phyloP scores from a whole-genome alignment of 2,113 vertebrate genomes.

The Lutjanus erythropterus region DNA sequence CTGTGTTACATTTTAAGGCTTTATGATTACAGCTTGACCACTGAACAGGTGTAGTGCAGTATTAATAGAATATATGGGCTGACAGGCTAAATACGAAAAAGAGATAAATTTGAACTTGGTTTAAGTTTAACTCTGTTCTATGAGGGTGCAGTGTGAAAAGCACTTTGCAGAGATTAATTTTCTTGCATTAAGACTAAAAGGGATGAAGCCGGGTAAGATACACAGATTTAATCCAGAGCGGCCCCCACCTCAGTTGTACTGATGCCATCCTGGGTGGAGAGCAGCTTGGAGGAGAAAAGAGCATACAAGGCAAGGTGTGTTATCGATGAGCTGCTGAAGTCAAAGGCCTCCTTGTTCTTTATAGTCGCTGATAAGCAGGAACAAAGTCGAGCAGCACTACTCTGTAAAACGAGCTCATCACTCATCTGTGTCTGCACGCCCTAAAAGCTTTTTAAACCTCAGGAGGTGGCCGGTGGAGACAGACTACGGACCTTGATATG shows the following conservation, averaged over 20 bases:
- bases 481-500: slow-evolving; percentile 57
- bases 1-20: not conserved
- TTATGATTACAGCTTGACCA: not conserved
- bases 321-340: slow-evolving; percentile 77
- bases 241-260: slow-evolving; percentile 96
- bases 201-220: slow-evolving; percentile 2
- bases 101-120: not conserved
- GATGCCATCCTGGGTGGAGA: slow-evolving; percentile 96
- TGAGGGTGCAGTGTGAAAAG: slow-evolving; percentile 68
- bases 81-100: not conserved
- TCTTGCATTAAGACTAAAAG: slow-evolving; percentile 35
- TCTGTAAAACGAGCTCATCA: slow-evolving; percentile 71
- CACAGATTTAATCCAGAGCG: slow-evolving; percentile 61
- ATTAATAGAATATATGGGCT: not conserved
- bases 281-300: slow-evolving; percentile 90
- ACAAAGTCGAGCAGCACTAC: slow-evolving; percentile 69
- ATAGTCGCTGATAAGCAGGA: slow-evolving; percentile 72
- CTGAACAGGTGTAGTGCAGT: not conserved
- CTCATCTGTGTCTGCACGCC: slow-evolving; percentile 59
- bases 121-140: not conserved
- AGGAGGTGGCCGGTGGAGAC: slow-evolving; percentile 61
- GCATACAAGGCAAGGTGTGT: slow-evolving; percentile 74
- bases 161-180: slow-evolving; percentile 38
- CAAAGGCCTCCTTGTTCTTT: slow-evolving; percentile 75
- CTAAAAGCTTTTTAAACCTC: slow-evolving; percentile 82